Percentiles rank a stretch among this genome's conserved stretches.
Evolutionary conservation across 2,797 vertebrate genomes (phyloP).

Genomic region (Hipposideros larvatus): DNA sequence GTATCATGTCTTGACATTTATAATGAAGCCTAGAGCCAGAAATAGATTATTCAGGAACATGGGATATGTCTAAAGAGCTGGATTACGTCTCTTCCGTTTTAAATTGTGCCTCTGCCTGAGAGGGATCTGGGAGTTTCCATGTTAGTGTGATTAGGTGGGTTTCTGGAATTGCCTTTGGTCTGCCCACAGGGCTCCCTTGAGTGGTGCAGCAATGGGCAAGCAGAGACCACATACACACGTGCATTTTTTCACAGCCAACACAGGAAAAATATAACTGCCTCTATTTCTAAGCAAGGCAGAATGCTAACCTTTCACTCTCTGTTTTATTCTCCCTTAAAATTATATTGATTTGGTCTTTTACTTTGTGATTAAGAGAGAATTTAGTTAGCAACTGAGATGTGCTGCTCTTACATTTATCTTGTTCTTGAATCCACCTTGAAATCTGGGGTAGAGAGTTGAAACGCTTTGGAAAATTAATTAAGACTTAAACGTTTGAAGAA

Average conservation of each 20-base stretch:
- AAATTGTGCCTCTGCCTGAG: background rate
- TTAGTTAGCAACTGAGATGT: background rate
- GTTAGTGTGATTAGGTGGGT: background rate
- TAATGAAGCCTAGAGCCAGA: constrained; percentile 74
- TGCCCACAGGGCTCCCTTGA: background rate
- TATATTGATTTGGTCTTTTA: constrained; percentile 42
- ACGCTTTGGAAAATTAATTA: constrained; percentile 60
- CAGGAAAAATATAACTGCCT: background rate
- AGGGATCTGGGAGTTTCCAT: background rate
- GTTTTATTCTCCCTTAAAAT: constrained; percentile 54
- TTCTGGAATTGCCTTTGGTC: background rate
- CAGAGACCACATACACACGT: background rate
- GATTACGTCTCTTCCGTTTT: constrained; percentile 29
- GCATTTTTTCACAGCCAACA: background rate
- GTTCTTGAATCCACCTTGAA: constrained; percentile 66
- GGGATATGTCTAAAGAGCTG: constrained; percentile 15
- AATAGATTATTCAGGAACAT: constrained; percentile 56
- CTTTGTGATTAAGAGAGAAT: constrained; percentile 58
- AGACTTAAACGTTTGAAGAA: constrained; percentile 48
- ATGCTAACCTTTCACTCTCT: background rate
- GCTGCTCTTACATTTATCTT: background rate
- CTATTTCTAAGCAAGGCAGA: background rate
- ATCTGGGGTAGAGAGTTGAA: constrained; percentile 5
- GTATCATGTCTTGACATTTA: constrained; percentile 71
- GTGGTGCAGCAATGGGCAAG: rapidly evolving